Conservation (phyloP, 92 coral and sea anemone genomes). For the Pocillopora meandrina region DNA sequence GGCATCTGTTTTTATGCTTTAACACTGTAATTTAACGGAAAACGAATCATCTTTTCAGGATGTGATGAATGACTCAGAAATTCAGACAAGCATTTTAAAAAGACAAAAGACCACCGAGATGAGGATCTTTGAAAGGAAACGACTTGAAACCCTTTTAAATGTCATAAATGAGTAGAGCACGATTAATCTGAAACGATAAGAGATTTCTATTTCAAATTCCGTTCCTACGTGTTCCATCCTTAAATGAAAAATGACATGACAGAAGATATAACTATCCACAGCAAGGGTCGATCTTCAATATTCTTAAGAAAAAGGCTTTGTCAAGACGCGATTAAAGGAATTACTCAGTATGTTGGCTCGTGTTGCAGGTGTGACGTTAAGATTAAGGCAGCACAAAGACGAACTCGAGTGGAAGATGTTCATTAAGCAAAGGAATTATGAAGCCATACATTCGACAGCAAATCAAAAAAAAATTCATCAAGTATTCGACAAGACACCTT, state of each 20-base stretch:
- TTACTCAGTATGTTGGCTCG: background rate
- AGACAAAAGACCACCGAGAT: conserved; percentile 16
- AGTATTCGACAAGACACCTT: background rate
- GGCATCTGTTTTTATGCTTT: conserved; percentile 13
- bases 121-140: background rate
- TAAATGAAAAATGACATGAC: background rate
- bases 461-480: background rate
- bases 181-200: background rate
- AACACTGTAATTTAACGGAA: conserved; percentile 21
- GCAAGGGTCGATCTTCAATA: background rate
- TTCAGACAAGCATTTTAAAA: conserved; percentile 7
- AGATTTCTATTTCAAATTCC: background rate
- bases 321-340: conserved; percentile 18
- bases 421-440: background rate
- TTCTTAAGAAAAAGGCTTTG: conserved; percentile 5
- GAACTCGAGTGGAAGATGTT: background rate
- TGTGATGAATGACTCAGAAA: conserved; percentile 22
- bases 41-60: conserved; percentile 17
- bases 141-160: background rate
- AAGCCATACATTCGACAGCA: background rate
- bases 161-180: background rate
- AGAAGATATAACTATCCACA: background rate
- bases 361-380: background rate
- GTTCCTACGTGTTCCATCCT: background rate
- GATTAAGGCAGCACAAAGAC: background rate